These are phyloP conservation scores for Epinephelus moara DNA, from an alignment of 2,113 vertebrate species.

Conservation along the genomic window DNA sequence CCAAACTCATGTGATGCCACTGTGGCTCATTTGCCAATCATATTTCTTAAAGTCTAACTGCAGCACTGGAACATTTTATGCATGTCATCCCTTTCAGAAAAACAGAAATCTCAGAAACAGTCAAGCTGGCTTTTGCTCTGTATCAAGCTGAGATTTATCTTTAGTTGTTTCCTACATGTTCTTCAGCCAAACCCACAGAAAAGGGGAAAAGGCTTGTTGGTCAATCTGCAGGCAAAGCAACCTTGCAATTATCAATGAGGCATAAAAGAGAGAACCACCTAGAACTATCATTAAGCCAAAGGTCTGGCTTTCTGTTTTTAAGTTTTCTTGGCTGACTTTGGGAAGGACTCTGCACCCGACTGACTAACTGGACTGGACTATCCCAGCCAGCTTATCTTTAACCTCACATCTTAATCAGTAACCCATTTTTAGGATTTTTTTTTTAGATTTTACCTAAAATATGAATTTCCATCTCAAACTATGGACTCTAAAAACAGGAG, in stretches of 20 bases:
- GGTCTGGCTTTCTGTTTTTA: slow-evolving; percentile 9
- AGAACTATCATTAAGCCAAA: slow-evolving; percentile 21
- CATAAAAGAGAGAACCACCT: slow-evolving; percentile 11
- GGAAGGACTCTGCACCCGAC: not conserved
- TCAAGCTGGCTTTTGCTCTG: not conserved
- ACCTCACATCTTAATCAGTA: slow-evolving; percentile 1
- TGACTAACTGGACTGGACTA: not conserved
- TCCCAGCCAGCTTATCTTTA: not conserved
- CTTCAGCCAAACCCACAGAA: not conserved
- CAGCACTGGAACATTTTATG: no score
- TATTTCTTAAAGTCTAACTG: not conserved
- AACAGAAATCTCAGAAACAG: not conserved
- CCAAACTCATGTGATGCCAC: not conserved
- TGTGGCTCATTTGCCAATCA: not conserved
- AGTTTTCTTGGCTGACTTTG: not conserved
- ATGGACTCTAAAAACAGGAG: slow-evolving; percentile 12
- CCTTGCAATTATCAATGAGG: slow-evolving; percentile 22
- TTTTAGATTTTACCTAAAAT: not conserved
- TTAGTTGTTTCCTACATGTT: not conserved
- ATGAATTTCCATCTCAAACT: slow-evolving; percentile 6
- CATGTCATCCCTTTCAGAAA: no score
- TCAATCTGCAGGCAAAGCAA: slow-evolving; percentile 9
- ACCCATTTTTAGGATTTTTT: slow-evolving; percentile 2
- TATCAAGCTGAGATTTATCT: slow-evolving; percentile 3
- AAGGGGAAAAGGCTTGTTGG: not conserved